Evolutionary conservation across 2,113 vertebrate genomes (phyloP).

Genomic region (Psephotus haematonotus): DNA sequence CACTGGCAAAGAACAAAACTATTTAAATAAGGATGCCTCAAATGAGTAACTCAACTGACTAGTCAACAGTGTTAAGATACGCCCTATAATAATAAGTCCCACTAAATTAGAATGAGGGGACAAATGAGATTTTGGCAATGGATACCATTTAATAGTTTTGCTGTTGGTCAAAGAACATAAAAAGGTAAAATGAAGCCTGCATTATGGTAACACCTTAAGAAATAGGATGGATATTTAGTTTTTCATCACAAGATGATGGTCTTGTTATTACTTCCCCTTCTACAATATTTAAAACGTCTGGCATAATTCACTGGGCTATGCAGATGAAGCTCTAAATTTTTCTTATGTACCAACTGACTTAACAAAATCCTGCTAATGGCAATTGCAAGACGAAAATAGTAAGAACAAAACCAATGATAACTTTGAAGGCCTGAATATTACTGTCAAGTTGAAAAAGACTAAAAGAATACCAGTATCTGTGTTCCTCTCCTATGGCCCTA

Average conservation of each 20-base stretch:
- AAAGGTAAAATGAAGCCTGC: not conserved
- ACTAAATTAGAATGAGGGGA: not conserved
- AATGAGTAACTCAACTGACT: not conserved
- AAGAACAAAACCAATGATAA: not conserved
- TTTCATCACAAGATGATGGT: not conserved
- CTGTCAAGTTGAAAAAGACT: not conserved
- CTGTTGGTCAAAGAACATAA: not conserved
- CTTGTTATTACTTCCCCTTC: not conserved
- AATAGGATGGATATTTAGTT: not conserved
- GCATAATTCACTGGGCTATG: not conserved
- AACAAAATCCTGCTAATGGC: not conserved
- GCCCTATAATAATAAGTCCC: not conserved
- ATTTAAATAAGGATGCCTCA: not conserved
- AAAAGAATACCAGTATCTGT: not conserved
- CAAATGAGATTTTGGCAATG: not conserved
- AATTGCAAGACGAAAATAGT: not conserved
- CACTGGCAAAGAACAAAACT: not conserved
- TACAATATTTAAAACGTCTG: not conserved
- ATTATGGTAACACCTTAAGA: not conserved
- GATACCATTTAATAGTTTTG: not conserved
- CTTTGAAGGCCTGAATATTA: not conserved
- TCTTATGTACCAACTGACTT: not conserved
- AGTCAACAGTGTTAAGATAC: not conserved
- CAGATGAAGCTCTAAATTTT: not conserved
- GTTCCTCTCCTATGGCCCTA: not conserved